These are phyloP conservation scores for Oscheius sp. DNA, from an alignment of 2,888 invertebrate genomes.

Conservation along the genomic window DNA sequence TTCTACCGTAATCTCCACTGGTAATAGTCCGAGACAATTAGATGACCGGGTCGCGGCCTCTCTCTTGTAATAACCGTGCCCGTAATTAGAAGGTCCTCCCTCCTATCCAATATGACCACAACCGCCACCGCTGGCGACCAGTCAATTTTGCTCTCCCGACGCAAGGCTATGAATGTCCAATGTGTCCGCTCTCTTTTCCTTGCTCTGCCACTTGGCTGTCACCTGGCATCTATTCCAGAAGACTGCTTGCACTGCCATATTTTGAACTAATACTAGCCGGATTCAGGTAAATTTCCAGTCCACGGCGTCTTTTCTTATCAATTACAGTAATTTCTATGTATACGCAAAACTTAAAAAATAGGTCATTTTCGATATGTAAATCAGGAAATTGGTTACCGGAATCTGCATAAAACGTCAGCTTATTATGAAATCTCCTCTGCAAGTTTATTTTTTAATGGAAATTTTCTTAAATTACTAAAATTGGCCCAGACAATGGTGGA, in stretches of 20 bases:
- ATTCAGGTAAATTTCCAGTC: too few species aligned
- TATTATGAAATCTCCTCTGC: too few species aligned
- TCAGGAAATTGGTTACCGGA: too few species aligned
- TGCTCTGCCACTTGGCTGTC: neutral
- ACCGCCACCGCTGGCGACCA: neutral
- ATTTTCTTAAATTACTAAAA: too few species aligned
- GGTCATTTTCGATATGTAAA: too few species aligned
- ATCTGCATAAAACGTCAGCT: too few species aligned
- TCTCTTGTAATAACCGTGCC: slow-evolving; percentile 25
- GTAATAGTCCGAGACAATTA: neutral
- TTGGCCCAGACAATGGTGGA: too few species aligned
- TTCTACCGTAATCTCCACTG: neutral
- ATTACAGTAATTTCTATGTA: too few species aligned
- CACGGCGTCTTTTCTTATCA: too few species aligned
- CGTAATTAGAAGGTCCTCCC: slow-evolving; percentile 23
- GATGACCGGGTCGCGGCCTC: neutral
- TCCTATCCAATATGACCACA: neutral
- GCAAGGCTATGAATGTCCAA: neutral
- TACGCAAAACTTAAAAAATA: too few species aligned
- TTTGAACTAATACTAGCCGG: neutral
- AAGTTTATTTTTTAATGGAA: too few species aligned
- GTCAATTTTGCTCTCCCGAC: neutral
- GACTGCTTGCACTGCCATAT: neutral
- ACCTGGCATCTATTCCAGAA: neutral
- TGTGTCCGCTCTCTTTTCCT: neutral